Evolutionary conservation across 2,113 vertebrate species (phyloP).

Genomic region (Burhinus bistriatus): DNA sequence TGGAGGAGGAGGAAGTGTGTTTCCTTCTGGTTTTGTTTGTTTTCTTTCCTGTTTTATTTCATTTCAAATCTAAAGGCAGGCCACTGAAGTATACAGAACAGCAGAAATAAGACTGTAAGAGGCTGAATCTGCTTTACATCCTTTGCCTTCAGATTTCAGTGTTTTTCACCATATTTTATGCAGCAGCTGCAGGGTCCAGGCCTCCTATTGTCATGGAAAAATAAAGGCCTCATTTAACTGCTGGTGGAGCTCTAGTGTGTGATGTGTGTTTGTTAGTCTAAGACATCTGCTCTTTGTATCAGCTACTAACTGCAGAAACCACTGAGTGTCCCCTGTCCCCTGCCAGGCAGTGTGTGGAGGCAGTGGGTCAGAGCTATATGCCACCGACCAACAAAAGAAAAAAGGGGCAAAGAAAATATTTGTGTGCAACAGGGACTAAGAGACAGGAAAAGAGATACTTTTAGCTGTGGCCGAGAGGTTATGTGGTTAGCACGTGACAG

Average conservation of each 20-base stretch:
- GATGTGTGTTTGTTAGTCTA: constrained; percentile 79
- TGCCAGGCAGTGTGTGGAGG: constrained; percentile 43
- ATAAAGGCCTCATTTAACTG: constrained; percentile 66
- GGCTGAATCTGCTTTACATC: constrained; percentile 26
- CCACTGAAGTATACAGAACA: not conserved
- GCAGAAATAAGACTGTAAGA: constrained; percentile 39
- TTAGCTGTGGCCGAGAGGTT: not conserved
- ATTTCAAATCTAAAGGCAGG: not conserved
- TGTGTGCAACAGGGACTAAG: constrained; percentile 9
- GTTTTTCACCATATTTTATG: constrained; percentile 7
- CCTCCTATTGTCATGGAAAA: constrained; percentile 68
- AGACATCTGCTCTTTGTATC: constrained; percentile 80
- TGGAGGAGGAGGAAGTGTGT: not conserved
- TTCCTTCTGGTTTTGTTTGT: not conserved
- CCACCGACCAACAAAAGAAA: constrained; percentile 24
- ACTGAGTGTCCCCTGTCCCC: constrained; percentile 26
- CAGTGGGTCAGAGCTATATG: constrained; percentile 20
- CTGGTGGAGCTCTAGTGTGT: constrained; percentile 55
- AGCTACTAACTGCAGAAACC: constrained; percentile 68
- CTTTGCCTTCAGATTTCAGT: constrained; percentile 52
- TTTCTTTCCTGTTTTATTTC: not conserved
- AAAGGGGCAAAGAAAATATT: constrained; percentile 61
- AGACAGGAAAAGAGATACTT: not conserved
- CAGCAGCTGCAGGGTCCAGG: constrained; percentile 61
- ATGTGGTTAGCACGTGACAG: constrained; percentile 49